Conservation (phyloP, 2,113 vertebrate genomes). For the Morone saxatilis region DNA sequence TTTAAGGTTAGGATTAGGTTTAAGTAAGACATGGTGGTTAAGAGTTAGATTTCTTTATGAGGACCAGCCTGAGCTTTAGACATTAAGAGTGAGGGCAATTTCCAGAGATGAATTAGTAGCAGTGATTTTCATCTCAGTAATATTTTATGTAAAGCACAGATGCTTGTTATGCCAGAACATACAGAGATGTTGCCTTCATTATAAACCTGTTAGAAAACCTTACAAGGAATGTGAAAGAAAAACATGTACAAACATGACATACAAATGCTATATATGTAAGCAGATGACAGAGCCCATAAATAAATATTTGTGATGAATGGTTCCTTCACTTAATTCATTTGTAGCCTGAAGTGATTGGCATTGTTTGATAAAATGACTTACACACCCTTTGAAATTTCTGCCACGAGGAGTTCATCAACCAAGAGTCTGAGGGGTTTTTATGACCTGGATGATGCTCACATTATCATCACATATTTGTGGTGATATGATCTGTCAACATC, state of each 20-base stretch:
- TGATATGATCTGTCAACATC: background rate
- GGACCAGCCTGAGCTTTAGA: background rate
- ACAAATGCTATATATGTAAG: background rate
- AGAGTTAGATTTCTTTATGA: background rate
- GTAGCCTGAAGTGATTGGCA: background rate
- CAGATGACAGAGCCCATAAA: background rate
- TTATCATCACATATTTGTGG: background rate
- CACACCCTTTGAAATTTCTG: accelerated
- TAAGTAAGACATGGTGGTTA: too few species aligned
- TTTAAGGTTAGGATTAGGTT: background rate
- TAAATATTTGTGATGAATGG: background rate
- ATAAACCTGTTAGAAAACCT: background rate
- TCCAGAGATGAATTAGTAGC: too few species aligned
- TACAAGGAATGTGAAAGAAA: background rate
- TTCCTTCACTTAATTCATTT: background rate
- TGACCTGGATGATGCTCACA: background rate
- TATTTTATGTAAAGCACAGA: background rate
- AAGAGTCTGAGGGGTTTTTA: background rate
- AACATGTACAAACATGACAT: background rate
- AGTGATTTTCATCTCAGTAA: background rate
- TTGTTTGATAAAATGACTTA: background rate
- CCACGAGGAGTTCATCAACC: too few species aligned
- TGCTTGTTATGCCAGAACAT: background rate
- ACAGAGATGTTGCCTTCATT: too few species aligned
- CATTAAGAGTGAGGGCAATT: too few species aligned